Percentiles rank a stretch among this genome's conserved stretches.
Conservation (phyloP, 2,113 vertebrate species). For the Tenrec ecaudatus region DNA sequence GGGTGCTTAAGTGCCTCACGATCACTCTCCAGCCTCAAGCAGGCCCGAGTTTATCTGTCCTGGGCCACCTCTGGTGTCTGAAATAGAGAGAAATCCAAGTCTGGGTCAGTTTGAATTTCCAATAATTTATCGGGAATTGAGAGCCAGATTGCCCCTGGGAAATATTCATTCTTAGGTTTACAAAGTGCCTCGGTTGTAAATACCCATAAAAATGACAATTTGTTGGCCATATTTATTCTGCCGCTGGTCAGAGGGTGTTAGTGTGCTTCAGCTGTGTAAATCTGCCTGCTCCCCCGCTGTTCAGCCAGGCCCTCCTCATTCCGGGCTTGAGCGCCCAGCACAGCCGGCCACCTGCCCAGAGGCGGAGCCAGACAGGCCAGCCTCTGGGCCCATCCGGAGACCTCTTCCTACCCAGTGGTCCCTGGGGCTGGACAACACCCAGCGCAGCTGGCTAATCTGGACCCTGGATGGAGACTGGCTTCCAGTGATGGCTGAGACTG, state of each 20-base stretch:
- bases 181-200: conserved; percentile 88
- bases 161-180: conserved; percentile 88
- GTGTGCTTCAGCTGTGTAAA: conserved; percentile 84
- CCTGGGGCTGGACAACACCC: neutral
- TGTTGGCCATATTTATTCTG: conserved; percentile 87
- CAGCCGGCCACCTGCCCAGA: conserved; percentile 3
- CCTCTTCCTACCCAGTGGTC: neutral
- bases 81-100: conserved; percentile 75
- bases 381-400: accelerated
- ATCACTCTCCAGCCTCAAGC: neutral
- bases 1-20: neutral
- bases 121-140: conserved; percentile 85
- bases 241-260: conserved; percentile 85
- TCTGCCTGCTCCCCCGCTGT: conserved; percentile 79
- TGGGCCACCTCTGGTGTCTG: conserved; percentile 64
- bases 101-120: conserved; percentile 79
- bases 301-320: conserved; percentile 60
- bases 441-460: neutral
- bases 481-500: accelerated
- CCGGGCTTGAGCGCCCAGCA: conserved; percentile 41
- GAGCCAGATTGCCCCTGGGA: conserved; percentile 87
- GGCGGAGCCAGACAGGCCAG: neutral
- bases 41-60: neutral
- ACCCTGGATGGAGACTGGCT: accelerated
- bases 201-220: conserved; percentile 89